A percentile compares a stretch with the other conserved stretches of the same genome.
Conservation (phyloP, 2,113 vertebrate species). For the Mobula birostris region DNA sequence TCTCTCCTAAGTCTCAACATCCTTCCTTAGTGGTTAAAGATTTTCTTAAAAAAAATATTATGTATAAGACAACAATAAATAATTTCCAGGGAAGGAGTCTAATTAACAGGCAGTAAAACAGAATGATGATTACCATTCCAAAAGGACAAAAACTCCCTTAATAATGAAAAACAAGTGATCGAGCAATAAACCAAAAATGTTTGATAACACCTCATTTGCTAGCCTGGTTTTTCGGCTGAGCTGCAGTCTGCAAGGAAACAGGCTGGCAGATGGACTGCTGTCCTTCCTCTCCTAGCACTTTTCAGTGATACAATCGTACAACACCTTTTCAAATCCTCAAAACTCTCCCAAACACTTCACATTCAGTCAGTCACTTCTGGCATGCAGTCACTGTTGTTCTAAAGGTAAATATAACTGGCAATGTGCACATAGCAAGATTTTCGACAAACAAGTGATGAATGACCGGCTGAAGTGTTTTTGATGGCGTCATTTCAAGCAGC, state of each 20-base stretch:
- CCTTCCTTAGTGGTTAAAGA: too few relatives aligned
- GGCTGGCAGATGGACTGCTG: background rate
- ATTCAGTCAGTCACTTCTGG: background rate
- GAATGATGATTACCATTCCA: background rate
- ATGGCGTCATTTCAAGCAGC: background rate
- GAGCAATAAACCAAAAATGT: background rate
- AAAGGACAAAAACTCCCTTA: background rate
- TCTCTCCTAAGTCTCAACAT: too few relatives aligned
- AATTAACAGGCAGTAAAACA: background rate
- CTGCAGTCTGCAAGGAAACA: background rate
- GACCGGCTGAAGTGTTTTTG: conserved; percentile 1
- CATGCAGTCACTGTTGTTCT: background rate
- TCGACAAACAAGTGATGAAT: background rate
- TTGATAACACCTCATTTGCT: background rate
- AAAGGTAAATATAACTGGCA: background rate
- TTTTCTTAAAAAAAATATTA: too few relatives aligned
- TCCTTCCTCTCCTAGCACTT: background rate
- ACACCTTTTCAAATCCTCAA: background rate
- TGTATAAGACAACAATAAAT: background rate
- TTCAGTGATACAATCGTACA: background rate
- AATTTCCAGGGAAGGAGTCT: background rate
- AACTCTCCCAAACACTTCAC: background rate
- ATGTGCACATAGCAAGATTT: background rate
- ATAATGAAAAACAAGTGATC: background rate
- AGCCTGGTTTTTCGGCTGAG: background rate